Base-by-base conservation (phyloP, 2,888 invertebrate genomes). In the Invenusta paracnida region DNA sequence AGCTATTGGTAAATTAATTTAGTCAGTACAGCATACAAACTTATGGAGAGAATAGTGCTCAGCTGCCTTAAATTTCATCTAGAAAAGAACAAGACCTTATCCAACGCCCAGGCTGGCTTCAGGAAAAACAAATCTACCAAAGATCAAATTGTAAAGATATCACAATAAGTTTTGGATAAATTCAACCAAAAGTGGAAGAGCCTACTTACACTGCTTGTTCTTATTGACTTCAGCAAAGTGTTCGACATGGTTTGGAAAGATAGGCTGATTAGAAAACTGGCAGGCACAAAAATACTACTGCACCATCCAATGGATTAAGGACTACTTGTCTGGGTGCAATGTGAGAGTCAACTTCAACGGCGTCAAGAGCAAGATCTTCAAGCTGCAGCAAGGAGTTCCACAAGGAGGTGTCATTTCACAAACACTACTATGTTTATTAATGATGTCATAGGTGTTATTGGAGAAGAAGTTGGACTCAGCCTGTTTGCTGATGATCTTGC, bases 361-460 rank as follows among this genome's bases (percentile, higher is more conserved):
- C 79, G 25, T 79, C 11, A 79, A 79, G 23, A 13, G 11, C 27
- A 79, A 79, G 29, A 11, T 25, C 25, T 79, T 79, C 25, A 27
- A 23, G 5, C 5, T 79, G 11, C 48, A 48, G 25, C 23, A 79
- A 79, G 79, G 79, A 13, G 79, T 79, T 25, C 79, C 79, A 13
- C 79, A 79, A 79, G 79, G 79, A 79, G 79, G 79, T 11, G 79
- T 25, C 25, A 5, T 79, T 28, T 79, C 79, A 23, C 79, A 11
- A 27, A 79, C 23, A 5, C 27, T 95, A 0, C 95, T 94, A 86
- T 94, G 88, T 79, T 89, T 89, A 79, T 79, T 23, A 79, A 79
- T 28, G 79, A 79, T 23, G 25, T 79, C 23, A 79, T 28, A 5
- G 79, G 25, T 13, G 25, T 17, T 48, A 5, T 48, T 48, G 48